Evolutionary conservation across 2,797 vertebrate species (phyloP).

Genomic region (Ara ararauna): DNA sequence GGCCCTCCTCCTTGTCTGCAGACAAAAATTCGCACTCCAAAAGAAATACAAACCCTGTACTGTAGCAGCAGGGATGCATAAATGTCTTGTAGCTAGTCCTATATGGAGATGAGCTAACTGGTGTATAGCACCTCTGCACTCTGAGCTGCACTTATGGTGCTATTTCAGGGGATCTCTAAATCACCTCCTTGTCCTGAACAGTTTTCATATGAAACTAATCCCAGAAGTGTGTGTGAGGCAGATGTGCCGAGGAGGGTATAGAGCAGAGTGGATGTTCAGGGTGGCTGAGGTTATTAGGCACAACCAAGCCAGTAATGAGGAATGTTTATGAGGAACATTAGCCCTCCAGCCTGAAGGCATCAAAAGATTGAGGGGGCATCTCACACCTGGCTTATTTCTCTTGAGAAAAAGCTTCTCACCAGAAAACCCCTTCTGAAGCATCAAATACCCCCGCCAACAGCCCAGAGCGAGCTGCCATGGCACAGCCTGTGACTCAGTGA

Average conservation of each 20-base stretch:
- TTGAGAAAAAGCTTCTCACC: not conserved
- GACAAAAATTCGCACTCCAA: not conserved
- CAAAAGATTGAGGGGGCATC: not conserved
- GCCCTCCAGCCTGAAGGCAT: not conserved
- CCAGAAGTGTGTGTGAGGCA: not conserved
- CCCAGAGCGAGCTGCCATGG: not conserved
- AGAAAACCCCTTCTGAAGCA: not conserved
- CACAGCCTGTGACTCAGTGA: not conserved
- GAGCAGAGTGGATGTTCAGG: not conserved
- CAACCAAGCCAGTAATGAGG: not conserved
- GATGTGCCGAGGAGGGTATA: not conserved
- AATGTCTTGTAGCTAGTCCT: not conserved
- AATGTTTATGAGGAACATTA: not conserved
- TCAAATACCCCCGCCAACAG: not conserved
- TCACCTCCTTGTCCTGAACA: not conserved
- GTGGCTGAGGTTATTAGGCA: not conserved
- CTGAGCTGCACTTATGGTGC: not conserved
- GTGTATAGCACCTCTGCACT: not conserved
- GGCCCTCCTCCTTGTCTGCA: not conserved
- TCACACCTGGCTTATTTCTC: not conserved
- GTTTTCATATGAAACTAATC: not conserved
- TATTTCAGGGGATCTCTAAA: not conserved
- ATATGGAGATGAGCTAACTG: not conserved
- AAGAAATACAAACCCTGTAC: not conserved
- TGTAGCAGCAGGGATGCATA: not conserved